Percentiles rank a stretch among this genome's conserved stretches.
Conservation (phyloP, 2,113 vertebrate species). For the Formicarius rufipectus region DNA sequence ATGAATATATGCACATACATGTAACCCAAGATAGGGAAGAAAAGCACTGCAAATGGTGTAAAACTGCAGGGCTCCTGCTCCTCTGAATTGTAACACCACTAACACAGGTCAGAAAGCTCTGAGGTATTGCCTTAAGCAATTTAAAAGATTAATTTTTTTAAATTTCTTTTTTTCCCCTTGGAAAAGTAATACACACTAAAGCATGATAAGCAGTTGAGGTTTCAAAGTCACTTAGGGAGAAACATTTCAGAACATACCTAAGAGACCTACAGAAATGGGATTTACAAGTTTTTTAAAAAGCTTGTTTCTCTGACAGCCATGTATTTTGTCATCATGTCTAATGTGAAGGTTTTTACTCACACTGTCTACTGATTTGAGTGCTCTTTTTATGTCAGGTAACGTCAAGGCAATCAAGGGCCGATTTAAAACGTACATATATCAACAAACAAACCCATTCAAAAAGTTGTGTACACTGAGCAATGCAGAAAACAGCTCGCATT, state of each 20-base stretch:
- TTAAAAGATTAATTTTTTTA: background rate
- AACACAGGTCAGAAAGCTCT: background rate
- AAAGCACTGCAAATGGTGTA: background rate
- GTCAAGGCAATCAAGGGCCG: background rate
- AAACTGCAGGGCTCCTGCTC: background rate
- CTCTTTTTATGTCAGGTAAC: background rate
- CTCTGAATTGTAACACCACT: background rate
- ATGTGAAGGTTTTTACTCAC: background rate
- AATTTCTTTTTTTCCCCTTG: background rate
- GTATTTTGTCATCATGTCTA: background rate
- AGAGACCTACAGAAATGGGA: background rate
- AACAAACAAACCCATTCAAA: background rate
- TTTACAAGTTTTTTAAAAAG: background rate
- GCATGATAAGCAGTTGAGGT: background rate
- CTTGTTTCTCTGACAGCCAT: background rate
- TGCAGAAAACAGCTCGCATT: background rate
- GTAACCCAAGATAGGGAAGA: background rate
- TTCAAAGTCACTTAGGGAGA: background rate
- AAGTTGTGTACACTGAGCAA: background rate
- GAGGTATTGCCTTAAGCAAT: background rate
- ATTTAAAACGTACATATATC: fast-evolving
- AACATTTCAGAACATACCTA: background rate
- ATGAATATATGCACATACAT: background rate
- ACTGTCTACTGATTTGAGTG: background rate
- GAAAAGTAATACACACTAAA: background rate